Evolutionary conservation across 2,113 vertebrate species (phyloP).

Genomic region (Raphicerus campestris): DNA sequence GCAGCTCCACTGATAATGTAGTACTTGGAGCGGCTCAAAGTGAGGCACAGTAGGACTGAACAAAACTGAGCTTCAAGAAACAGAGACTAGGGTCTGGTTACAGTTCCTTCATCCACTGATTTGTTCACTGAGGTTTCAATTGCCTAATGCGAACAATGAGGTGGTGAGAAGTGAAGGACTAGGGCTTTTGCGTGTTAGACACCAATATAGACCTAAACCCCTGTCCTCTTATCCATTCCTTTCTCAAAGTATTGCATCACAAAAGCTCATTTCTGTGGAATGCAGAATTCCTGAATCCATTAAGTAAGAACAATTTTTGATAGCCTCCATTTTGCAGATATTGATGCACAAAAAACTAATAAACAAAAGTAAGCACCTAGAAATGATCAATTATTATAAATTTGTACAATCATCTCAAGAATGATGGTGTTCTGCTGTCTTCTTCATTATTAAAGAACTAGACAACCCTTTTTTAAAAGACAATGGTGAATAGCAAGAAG

Average conservation of each 20-base stretch:
- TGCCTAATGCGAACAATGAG: background rate
- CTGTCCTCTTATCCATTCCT: background rate
- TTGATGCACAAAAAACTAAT: conserved; percentile 44
- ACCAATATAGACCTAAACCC: background rate
- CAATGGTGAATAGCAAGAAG: conserved; percentile 29
- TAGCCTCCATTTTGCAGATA: background rate
- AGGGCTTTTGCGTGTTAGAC: background rate
- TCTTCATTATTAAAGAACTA: conserved; percentile 64
- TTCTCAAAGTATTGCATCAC: background rate
- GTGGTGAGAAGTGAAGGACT: background rate
- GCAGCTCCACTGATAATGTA: background rate
- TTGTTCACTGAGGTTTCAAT: background rate
- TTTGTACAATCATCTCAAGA: conserved; percentile 30
- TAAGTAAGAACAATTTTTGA: conserved; percentile 28
- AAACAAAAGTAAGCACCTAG: conserved; percentile 48
- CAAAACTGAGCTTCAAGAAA: background rate
- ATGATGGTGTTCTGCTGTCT: conserved; percentile 32
- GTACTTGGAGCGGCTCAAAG: background rate
- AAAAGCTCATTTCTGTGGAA: background rate
- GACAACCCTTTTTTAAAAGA: conserved; percentile 29
- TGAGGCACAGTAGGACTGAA: background rate
- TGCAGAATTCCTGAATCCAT: background rate
- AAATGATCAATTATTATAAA: conserved; percentile 64
- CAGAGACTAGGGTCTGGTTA: background rate
- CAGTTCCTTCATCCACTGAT: background rate